Evolutionary conservation across 1,140 invertebrate species (phyloP), one percentile per base, ranked within the genome.

Genomic region (Drosophila pseudoananassae): DNA sequence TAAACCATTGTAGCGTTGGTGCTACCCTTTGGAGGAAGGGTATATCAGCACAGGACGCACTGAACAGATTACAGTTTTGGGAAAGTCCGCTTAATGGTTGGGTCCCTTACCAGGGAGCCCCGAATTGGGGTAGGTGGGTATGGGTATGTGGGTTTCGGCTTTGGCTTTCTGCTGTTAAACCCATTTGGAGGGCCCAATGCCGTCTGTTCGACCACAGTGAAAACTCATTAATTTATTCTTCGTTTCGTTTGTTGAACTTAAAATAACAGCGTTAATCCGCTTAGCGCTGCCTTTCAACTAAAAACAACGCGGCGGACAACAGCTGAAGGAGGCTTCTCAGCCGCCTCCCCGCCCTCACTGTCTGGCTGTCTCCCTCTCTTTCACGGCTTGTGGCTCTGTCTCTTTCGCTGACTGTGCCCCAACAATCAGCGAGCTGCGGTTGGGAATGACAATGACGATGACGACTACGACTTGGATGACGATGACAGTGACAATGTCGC

Each of bases 141-240:
- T 76, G 78, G 76, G 68, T 68, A 53, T 69, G 73, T 81, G 69
- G 73, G 49, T 83, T 78, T 46, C 17, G 17, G 43, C 43, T 77
- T 82, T 87, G 82, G 81, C 81, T 85, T 85, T 85, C 52, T 78
- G 78, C 46, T 66, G 78, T 85, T 85, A 81, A 85, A 64, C 78
- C 78, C 78, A 75, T 78, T 73, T 65, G 73, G 72, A 58, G 61
- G 54, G 50, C 63, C 45, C 60, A 55, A n/a, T 23, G 51, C 56
- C 47, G 59, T 57, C 55, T 74, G 54, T 65, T 65, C 77, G 69
- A 87, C 82, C 83, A 66, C 83, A 88, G 83, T 88, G 83, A 88
- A 87, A 88, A 87, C 78, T 87, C 83, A 87, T 87, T 87, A 87
- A 87, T 87, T 87, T 88, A 87, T 88, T 87, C 82, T 82, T 88